Conservation (phyloP, 2,888 invertebrate species). For the Thyatira batis region DNA sequence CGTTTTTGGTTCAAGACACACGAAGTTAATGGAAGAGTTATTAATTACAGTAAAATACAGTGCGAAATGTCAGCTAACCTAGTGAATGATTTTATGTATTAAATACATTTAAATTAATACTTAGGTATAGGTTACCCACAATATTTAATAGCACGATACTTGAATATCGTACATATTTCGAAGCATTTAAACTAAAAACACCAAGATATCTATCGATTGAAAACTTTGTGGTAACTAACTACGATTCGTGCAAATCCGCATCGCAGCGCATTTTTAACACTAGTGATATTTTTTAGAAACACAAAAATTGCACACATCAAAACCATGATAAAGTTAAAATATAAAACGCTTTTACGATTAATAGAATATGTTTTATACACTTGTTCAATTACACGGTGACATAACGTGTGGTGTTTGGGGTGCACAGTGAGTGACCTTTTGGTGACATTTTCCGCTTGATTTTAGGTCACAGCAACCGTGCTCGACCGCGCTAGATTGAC, state of each 20-base stretch:
- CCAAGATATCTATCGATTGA: too few relatives aligned
- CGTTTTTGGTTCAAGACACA: not conserved
- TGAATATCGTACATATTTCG: too few relatives aligned
- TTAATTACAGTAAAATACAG: not conserved
- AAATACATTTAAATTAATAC: too few relatives aligned
- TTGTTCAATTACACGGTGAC: conserved; percentile 1
- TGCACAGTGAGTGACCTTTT: conserved; percentile 17
- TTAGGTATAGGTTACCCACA: too few relatives aligned
- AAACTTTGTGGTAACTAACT: too few relatives aligned
- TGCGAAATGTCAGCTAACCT: too few relatives aligned
- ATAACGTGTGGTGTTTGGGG: conserved; percentile 3
- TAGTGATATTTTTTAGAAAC: not conserved
- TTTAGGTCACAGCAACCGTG: conserved; percentile 19
- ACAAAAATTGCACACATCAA: not conserved
- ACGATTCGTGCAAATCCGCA: too few relatives aligned
- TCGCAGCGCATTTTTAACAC: too few relatives aligned
- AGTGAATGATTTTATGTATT: too few relatives aligned
- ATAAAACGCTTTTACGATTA: not conserved
- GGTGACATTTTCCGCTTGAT: conserved; percentile 20
- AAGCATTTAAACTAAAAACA: too few relatives aligned
- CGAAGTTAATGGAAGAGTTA: not conserved
- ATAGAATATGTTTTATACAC: not conserved
- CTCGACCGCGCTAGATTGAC: conserved; percentile 11
- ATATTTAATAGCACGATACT: too few relatives aligned
- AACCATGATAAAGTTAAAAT: not conserved